phyloP scores from a whole-genome alignment of 2,888 invertebrate species.

The Diarsia mendica region DNA sequence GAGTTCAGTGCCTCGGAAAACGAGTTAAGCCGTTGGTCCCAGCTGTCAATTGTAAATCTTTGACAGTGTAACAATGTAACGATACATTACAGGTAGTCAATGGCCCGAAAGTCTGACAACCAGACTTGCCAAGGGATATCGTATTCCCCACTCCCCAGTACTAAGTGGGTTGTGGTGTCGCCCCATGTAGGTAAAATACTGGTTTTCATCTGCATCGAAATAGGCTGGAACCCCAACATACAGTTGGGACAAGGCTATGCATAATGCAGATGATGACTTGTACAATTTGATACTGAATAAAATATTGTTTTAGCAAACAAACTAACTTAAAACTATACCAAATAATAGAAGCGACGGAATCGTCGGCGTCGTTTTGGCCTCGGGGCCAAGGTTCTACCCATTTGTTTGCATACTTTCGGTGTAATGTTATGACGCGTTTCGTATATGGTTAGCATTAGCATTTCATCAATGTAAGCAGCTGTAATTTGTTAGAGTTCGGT shows the following conservation, averaged over 20 bases:
- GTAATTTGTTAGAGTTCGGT: background rate
- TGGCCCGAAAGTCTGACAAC: too few species aligned
- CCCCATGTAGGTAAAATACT: too few species aligned
- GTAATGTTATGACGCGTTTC: constrained; percentile 32
- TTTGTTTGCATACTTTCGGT: constrained; percentile 52
- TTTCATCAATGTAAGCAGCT: constrained; percentile 3
- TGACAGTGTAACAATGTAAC: too few species aligned
- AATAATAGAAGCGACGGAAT: constrained; percentile 31
- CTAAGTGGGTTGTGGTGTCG: too few species aligned
- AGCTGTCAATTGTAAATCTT: background rate
- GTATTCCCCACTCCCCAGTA: too few species aligned
- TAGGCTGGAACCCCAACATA: too few species aligned
- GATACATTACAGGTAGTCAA: too few species aligned
- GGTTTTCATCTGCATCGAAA: too few species aligned
- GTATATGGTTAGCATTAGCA: constrained; percentile 26
- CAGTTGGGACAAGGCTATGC: background rate
- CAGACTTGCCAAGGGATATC: too few species aligned
- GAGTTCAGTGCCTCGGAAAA: background rate
- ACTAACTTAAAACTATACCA: background rate
- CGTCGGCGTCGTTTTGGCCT: constrained; percentile 38
- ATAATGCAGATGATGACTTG: background rate
- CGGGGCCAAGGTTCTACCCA: constrained; percentile 42
- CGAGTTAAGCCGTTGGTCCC: background rate
- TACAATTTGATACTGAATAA: constrained; percentile 10
- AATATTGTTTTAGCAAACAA: constrained; percentile 2